Evolutionary conservation across 2,113 vertebrate species (phyloP), one percentile per base, ranked within the genome.

Genomic region (Pachypanchax playfairii): DNA sequence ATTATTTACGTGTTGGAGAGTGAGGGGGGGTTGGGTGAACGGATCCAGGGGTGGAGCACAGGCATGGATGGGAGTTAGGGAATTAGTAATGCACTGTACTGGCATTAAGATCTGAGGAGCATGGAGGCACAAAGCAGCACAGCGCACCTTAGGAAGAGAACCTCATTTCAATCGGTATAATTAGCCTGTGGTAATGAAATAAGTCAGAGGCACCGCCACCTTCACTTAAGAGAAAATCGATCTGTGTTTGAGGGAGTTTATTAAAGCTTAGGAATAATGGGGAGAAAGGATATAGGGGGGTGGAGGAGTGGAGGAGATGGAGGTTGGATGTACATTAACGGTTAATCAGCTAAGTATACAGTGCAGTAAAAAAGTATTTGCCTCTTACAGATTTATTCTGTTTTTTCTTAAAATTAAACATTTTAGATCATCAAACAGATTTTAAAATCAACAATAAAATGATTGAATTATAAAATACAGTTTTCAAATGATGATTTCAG

Each of bases 151-250:
- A 85, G 91, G 87, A 91, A 84, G 85, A 88, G 83, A 79, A 88
- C 85, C 88, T 90, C 89, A 91, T 91, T 93, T 88, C 89, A 90
- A 91, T 93, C 77, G 86, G 89, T 90, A 88, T 92, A 92, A 91
- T 92, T 92, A 93, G 90, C 89, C 88, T 53, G 66, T 82, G 85
- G 87, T 90, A 92, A 92, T 92, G 91, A 91, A 92, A 91, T 90
- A 91, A 89, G 90, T 91, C 90, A 87, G 91, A 87, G 85, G 83
- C 90, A 86, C 70, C 88, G 88, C 89, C 90, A 89, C 88, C 88
- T 91, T 91, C 85, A 90, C 88, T 92, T 91, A 91, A 89, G 83
- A 90, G 87, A 91, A 87, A 93, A 91, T 91, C 88, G 80, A 92
- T 92, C 82, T 63, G 65, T 70, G 81, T 91, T 93, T 88, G 86